Evolutionary conservation across 1,140 invertebrate genomes (phyloP).

Genomic region (Lucilia cuprina): DNA sequence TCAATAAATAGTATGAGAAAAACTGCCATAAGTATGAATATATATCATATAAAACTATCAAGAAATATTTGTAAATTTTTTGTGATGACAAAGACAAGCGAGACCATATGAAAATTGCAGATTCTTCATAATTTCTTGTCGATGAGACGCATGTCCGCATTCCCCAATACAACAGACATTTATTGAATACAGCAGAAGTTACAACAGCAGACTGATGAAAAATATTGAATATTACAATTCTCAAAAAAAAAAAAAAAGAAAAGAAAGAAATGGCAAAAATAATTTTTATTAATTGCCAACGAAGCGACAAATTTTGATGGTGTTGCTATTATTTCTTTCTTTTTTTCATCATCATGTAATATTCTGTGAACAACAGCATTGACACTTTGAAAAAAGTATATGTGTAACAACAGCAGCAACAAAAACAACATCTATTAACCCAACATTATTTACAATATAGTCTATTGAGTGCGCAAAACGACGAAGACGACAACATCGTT

Average conservation of each 20-base stretch:
- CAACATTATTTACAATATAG: slow-evolving; percentile 18
- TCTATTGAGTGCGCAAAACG: neutral
- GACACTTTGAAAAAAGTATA: neutral
- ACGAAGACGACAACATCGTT: slow-evolving; percentile 21
- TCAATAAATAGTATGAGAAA: neutral
- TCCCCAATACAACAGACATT: neutral
- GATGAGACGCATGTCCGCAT: slow-evolving; percentile 7
- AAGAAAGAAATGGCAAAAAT: neutral
- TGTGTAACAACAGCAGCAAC: neutral
- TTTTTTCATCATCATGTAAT: neutral
- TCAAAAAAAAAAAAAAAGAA: neutral
- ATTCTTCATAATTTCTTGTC: slow-evolving; percentile 3
- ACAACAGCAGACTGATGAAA: neutral
- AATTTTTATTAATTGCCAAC: slow-evolving; percentile 25
- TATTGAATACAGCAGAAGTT: neutral
- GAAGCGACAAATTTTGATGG: slow-evolving; percentile 26
- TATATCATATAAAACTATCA: neutral
- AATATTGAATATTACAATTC: neutral
- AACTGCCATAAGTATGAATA: neutral
- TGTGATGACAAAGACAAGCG: neutral
- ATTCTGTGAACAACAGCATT: neutral
- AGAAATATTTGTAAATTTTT: neutral
- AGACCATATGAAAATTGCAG: neutral
- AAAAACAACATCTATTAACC: neutral
- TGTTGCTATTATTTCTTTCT: slow-evolving; percentile 10